A percentile compares a stretch with the other conserved stretches of the same genome.
Conservation (phyloP, 2,888 invertebrate genomes). For the Embidobia sp. region DNA sequence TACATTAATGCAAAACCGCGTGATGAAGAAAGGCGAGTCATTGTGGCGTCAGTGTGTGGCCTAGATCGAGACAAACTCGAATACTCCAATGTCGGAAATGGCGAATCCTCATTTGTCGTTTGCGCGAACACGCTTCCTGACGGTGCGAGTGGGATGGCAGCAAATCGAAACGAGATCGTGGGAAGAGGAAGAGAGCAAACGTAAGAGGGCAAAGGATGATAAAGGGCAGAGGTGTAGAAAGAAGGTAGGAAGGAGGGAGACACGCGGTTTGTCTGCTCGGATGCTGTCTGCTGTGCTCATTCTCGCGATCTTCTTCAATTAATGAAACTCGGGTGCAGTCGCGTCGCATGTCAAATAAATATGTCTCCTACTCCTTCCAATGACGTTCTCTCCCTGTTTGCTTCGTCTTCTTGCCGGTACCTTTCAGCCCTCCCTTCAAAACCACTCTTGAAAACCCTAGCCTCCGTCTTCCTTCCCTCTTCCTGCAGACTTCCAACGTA, state of each 20-base stretch:
- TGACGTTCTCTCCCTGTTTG: slow-evolving; percentile 65
- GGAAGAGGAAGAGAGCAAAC: slow-evolving; percentile 65
- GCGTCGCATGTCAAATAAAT: slow-evolving; percentile 82
- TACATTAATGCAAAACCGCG: slow-evolving; percentile 24
- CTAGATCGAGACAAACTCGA: slow-evolving; percentile 80
- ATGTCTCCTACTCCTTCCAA: slow-evolving; percentile 76
- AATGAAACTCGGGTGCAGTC: slow-evolving; percentile 82
- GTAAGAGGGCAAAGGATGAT: slow-evolving; percentile 62
- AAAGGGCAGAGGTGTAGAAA: slow-evolving; percentile 60
- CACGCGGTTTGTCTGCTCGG: slow-evolving; percentile 72
- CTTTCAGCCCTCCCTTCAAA: slow-evolving; percentile 66
- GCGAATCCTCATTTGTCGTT: slow-evolving; percentile 79
- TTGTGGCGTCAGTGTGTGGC: slow-evolving; percentile 72
- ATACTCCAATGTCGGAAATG: slow-evolving; percentile 80
- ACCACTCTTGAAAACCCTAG: slow-evolving; percentile 55
- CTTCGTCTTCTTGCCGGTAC: slow-evolving; percentile 64
- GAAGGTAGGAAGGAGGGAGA: slow-evolving; percentile 59
- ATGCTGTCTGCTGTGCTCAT: slow-evolving; percentile 79
- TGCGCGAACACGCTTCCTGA: slow-evolving; percentile 48
- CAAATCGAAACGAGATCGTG: slow-evolving; percentile 41
- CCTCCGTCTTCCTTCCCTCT: slow-evolving; percentile 63
- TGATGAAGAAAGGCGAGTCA: slow-evolving; percentile 41
- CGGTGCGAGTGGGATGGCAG: slow-evolving; percentile 18
- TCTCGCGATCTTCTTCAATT: slow-evolving; percentile 81
- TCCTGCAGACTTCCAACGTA: slow-evolving; percentile 53